Evolutionary conservation across 2,888 invertebrate species (phyloP).

Genomic region (Tetropium fuscum): DNA sequence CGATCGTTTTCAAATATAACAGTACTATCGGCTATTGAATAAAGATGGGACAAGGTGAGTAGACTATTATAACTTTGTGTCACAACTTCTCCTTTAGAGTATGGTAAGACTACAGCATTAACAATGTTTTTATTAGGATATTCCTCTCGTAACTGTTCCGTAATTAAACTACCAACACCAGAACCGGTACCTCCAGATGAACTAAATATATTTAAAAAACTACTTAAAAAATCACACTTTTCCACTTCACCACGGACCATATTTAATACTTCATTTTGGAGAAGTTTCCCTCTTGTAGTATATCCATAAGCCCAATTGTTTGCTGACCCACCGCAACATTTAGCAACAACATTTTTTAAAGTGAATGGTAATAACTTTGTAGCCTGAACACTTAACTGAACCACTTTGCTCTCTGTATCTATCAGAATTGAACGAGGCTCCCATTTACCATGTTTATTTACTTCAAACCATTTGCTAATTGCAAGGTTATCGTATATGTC

Average conservation of each 20-base stretch:
- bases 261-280: slow-evolving; percentile 62
- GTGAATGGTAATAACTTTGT: slow-evolving; percentile 60
- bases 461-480: slow-evolving; percentile 66
- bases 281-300: slow-evolving; percentile 60
- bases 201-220: slow-evolving; percentile 66
- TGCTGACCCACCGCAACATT: slow-evolving; percentile 66
- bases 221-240: slow-evolving; percentile 63
- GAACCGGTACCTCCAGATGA: slow-evolving; percentile 70
- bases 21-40: slow-evolving; percentile 62
- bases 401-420: slow-evolving; percentile 68
- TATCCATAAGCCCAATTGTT: slow-evolving; percentile 71
- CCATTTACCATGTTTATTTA: slow-evolving; percentile 56
- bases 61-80: slow-evolving; percentile 69
- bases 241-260: slow-evolving; percentile 64
- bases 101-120: slow-evolving; percentile 65
- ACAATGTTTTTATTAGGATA: slow-evolving; percentile 66
- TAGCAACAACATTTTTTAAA: slow-evolving; percentile 63
- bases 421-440: slow-evolving; percentile 66
- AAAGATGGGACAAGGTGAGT: slow-evolving; percentile 66
- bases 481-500: slow-evolving; percentile 56
- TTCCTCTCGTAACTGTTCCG: slow-evolving; percentile 63
- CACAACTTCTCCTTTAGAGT: slow-evolving; percentile 67
- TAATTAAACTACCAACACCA: slow-evolving; percentile 66
- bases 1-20: slow-evolving; percentile 68
- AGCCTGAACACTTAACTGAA: slow-evolving; percentile 54